A percentile compares a stretch with the other conserved stretches of the same genome.
Conservation (phyloP, 2,797 vertebrate genomes). For the Scleropages formosus region DNA sequence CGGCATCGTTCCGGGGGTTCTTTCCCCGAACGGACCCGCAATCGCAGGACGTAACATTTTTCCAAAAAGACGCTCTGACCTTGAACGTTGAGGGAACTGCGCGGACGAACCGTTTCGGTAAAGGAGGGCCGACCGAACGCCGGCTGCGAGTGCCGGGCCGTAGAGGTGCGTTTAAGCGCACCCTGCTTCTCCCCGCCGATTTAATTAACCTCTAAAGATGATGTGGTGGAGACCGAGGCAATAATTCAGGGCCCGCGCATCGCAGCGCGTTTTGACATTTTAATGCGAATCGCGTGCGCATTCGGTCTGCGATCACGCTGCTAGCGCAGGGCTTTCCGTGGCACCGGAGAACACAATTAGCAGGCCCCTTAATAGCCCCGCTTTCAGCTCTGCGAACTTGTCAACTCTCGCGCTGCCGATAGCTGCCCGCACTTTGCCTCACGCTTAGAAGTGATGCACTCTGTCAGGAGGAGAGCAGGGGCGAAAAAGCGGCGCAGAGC, state of each 20-base stretch:
- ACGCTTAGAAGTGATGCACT: background rate
- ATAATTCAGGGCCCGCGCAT: conserved; percentile 28
- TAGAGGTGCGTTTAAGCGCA: background rate
- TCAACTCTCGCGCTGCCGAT: conserved; percentile 18
- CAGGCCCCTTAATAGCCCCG: conserved; percentile 13
- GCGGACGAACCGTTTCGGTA: conserved; percentile 1
- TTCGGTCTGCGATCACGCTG: conserved; percentile 37
- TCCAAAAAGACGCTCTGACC: background rate
- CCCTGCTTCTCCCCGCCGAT: background rate
- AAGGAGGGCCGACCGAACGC: background rate
- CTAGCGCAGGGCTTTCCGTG: conserved; percentile 29
- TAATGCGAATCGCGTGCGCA: conserved; percentile 34
- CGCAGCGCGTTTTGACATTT: conserved; percentile 43
- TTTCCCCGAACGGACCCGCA: conserved; percentile 9
- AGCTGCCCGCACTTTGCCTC: conserved; percentile 1
- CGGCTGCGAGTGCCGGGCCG: background rate
- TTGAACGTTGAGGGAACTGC: conserved; percentile 1
- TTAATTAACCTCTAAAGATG: conserved; percentile 26
- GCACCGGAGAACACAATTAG: conserved; percentile 39
- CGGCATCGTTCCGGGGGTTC: background rate
- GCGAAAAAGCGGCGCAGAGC: background rate
- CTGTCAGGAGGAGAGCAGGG: background rate
- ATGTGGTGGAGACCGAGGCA: conserved; percentile 19
- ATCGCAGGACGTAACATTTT: background rate
- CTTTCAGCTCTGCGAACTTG: conserved; percentile 18